A percentile compares a stretch with the other conserved stretches of the same genome.
phyloP scores from a whole-genome alignment of 2,888 invertebrate genomes.

The Lasioglossum oenotherae region DNA sequence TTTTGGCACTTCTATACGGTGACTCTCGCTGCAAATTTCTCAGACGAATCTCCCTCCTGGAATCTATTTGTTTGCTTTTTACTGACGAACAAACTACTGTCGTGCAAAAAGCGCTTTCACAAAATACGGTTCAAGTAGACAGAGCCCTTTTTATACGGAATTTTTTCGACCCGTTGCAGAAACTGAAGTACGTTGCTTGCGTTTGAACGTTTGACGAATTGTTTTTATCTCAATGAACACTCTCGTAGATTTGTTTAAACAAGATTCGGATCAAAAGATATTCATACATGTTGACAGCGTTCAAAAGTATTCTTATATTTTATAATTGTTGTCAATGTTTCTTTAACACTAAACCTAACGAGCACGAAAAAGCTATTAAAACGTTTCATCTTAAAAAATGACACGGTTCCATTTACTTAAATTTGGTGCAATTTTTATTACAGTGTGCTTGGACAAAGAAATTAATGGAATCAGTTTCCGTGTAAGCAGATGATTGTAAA shows the following conservation, averaged over 20 bases:
- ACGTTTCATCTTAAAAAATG: no score
- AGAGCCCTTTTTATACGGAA: not conserved
- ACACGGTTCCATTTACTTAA: no score
- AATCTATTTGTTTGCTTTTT: not conserved
- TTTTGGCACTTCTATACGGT: slow-evolving; percentile 53
- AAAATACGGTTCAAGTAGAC: not conserved
- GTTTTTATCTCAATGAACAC: no score
- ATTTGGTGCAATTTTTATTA: no score
- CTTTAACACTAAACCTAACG: not conserved
- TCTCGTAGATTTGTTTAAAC: not conserved
- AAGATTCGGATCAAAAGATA: not conserved
- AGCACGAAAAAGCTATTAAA: no score
- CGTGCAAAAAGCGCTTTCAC: not conserved
- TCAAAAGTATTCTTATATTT: not conserved
- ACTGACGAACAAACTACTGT: not conserved
- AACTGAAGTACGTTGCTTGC: not conserved
- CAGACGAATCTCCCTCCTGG: not conserved
- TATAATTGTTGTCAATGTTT: not conserved
- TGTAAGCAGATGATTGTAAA: no score
- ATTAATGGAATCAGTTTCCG: no score
- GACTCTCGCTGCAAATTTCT: not conserved
- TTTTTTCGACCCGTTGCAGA: not conserved
- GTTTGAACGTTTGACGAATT: no score
- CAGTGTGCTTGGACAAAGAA: no score
- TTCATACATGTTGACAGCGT: not conserved